Base-by-base conservation (phyloP, 2,113 vertebrate genomes). In the Nibea albiflora region DNA sequence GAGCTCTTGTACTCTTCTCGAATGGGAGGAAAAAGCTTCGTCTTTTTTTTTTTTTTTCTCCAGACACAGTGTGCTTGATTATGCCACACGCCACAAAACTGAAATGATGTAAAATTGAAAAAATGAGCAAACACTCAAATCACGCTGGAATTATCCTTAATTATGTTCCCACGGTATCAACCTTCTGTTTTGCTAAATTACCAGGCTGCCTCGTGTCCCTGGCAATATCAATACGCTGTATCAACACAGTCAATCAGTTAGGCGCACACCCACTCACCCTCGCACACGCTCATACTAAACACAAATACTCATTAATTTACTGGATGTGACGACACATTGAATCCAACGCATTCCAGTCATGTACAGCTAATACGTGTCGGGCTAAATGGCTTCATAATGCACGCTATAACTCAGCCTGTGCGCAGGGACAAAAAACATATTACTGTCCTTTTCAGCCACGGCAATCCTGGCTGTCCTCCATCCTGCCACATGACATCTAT, bases 401-500 rank as follows among this genome's bases (percentile, higher is more conserved):
- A 46, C 60, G 31, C 56, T 42, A 31, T 70, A 87, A 61, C 60
- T 80, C 79, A 84, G 61, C 47, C 35, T 65, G 42, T 70, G 57
- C 53, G 60, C 50, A 62, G n/a, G 53, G 71, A 81, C 31, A 73
- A 81, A 39, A 83, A 74, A 91, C 82, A 76, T 73, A 92, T 90
- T 80, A 81, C 60, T 65, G 76, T 85, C 71, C 64, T 80, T 86
- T 89, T 79, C 72, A 80, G 67, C 49, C 24, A 5, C 24, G 85
- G 69, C 80, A 70, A 67, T 85, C 83, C 61, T 74, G 57, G 57
- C 78, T 58, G 76, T 88, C 83, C 78, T 84, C 76, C 35, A 64
- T 78, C 54, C 81, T 85, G 79, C 74, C 76, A n/a, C 17, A 53
- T 87, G 80, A 79, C 80, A 90, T 90, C 86, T 56, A 87, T 91